These are phyloP conservation scores for Gila robusta DNA, from an alignment of 2,797 vertebrate species.

Conservation along the genomic window DNA sequence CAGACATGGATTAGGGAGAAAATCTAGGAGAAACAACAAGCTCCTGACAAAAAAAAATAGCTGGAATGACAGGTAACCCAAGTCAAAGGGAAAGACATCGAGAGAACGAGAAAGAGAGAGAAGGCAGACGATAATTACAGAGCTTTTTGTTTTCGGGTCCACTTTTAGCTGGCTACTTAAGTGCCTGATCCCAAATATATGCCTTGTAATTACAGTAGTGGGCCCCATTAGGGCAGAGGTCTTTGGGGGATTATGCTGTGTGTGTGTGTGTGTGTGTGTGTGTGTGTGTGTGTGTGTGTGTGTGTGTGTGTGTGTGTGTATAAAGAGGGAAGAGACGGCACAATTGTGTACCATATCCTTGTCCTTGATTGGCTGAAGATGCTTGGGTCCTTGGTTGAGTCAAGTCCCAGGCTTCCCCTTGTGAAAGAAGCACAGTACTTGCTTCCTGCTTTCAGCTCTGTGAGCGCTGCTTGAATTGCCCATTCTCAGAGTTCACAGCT, in stretches of 20 bases:
- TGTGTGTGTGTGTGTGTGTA: slow-evolving; percentile 56
- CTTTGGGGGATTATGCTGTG: slow-evolving; percentile 81
- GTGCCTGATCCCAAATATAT: slow-evolving; percentile 87
- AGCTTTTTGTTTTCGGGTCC: slow-evolving; percentile 85
- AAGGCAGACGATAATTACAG: slow-evolving; percentile 87
- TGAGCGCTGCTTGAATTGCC: slow-evolving; percentile 1
- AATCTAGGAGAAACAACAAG: slow-evolving; percentile 78
- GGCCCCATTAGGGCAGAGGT: slow-evolving; percentile 85
- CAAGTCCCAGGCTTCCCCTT: slow-evolving; percentile 49
- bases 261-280: background rate
- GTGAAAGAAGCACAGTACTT: slow-evolving; percentile 40
- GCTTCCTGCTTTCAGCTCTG: slow-evolving; percentile 57
- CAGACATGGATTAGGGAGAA: slow-evolving; percentile 82
- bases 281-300: slow-evolving; percentile 57
- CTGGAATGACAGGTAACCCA: slow-evolving; percentile 84
- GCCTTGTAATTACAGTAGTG: slow-evolving; percentile 89
- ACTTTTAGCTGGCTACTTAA: slow-evolving; percentile 86
- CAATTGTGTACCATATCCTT: slow-evolving; percentile 4
- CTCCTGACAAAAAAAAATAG: slow-evolving; percentile 78
- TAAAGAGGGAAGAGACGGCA: slow-evolving; percentile 31
- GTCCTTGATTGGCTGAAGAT: slow-evolving; percentile 49
- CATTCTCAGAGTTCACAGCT: slow-evolving; percentile 36
- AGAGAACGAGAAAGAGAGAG: slow-evolving; percentile 30
- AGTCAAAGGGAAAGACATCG: slow-evolving; percentile 69
- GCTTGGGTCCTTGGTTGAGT: slow-evolving; percentile 49